Evolutionary conservation across 2,113 vertebrate species (phyloP).

Genomic region (Macaca fascicularis): T2T-MFA8v1.1 NC_088380.1:2393501-2394000

Average conservation of each 20-base stretch:
- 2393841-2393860: background rate
- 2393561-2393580: background rate
- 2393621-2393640: background rate
- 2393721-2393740: fast-evolving
- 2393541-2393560: background rate
- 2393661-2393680: background rate
- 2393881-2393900: background rate
- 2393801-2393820: no score
- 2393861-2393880: background rate
- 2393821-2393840: background rate
- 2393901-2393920: background rate
- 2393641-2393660: background rate
- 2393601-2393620: background rate
- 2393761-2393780: background rate
- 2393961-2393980: background rate
- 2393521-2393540: background rate
- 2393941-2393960: background rate
- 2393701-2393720: background rate
- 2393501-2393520: background rate
- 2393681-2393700: background rate
- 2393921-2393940: background rate
- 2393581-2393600: background rate
- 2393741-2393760: no score
- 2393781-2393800: fast-evolving
- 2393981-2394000: background rate